Evolutionary conservation across 2,888 invertebrate species (phyloP), one percentile per base, ranked within the genome.

Genomic region (Myathropa florea): DNA sequence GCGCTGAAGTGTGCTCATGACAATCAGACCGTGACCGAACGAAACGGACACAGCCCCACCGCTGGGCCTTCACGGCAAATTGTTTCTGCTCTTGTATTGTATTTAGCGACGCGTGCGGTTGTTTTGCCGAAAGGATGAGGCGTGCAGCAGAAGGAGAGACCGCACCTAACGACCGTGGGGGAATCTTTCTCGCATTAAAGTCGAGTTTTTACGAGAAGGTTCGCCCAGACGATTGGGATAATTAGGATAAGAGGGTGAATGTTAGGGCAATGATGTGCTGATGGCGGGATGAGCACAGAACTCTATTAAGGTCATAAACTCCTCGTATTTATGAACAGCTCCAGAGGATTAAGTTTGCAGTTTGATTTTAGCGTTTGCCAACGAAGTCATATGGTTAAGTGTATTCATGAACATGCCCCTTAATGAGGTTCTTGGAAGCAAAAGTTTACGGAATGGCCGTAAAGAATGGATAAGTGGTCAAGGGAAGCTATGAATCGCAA

Each of bases 11-110:
- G 63, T 36, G 59, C 18, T 64, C 63, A 55, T 57, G 64, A 59
- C 63, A 78, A 79, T 71, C 57, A 79, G 71, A 79, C 63, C 64
- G 64, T 55, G 70, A 65, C 57, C 28, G 23, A 30, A 71, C 23
- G 53, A 61, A 76, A 60, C 36, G 60, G 36, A 36, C 39, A 30
- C 39, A n/a, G 46, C 7, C 18, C 46, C 46, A n/a, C 18, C 46
- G 46, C 46, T 18, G n/a, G 46, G 46, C 23, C 39, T 36, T 21
- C 60, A 67, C 67, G 28, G 64, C 18, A 36, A 39, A 26, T 65
- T 59, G n/a, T 21, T 30, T 28, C 39, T 24, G 26, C 59, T 57
- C 23, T 57, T 18, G 36, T 28, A 3, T 57, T 18, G 36, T 28
- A 3, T 26, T 12, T 21, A 60, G 59, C 24, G 39, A 60, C 39